A percentile compares a stretch with the other conserved stretches of the same genome.
These are phyloP conservation scores for Leucophora obtusa DNA, from an alignment of 2,888 invertebrate genomes.

Conservation along the genomic window DNA sequence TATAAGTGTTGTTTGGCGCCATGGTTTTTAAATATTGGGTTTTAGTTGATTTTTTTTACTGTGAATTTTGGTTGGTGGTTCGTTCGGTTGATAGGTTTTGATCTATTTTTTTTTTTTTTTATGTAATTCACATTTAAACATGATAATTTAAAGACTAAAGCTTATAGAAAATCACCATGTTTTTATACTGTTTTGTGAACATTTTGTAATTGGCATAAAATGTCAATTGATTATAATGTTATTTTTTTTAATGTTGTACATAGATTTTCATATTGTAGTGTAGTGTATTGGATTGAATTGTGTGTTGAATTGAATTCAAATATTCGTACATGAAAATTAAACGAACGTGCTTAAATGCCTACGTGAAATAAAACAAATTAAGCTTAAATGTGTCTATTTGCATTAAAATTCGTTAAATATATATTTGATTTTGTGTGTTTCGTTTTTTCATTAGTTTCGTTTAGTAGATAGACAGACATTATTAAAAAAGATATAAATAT, in stretches of 20 bases:
- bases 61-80: background rate
- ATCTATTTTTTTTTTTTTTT: conserved; percentile 47
- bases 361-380: conserved; percentile 54
- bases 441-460: background rate
- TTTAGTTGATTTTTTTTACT: background rate
- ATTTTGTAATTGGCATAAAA: conserved; percentile 64
- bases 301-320: background rate
- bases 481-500: background rate
- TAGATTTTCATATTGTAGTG: background rate
- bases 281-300: background rate
- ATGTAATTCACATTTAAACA: conserved; percentile 27
- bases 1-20: conserved; percentile 51
- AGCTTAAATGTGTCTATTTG: conserved; percentile 55
- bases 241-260: conserved; percentile 22
- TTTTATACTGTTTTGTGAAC: conserved; percentile 39
- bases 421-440: conserved; percentile 23
- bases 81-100: conserved; percentile 26
- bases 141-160: conserved; percentile 45
- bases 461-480: conserved; percentile 2
- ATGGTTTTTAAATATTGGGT: conserved; percentile 22
- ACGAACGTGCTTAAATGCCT: background rate
- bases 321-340: conserved; percentile 12
- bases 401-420: conserved; percentile 50
- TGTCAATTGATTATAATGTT: conserved; percentile 62
- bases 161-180: conserved; percentile 36